Evolutionary conservation across 1,140 invertebrate species (phyloP).

Genomic region (Phenacoccus solenopsis): DNA sequence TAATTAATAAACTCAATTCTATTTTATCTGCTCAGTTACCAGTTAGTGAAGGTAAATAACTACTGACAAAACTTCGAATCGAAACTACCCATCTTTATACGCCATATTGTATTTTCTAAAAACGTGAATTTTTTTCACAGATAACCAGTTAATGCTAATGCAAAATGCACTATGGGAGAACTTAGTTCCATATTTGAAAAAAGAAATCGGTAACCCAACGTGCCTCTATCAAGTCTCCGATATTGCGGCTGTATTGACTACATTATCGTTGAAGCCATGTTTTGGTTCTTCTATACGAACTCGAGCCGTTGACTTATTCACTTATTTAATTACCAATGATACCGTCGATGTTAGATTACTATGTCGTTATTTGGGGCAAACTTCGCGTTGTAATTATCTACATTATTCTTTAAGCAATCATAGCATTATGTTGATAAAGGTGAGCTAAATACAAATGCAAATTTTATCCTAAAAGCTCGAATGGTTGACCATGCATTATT

Average conservation of each 20-base stretch:
- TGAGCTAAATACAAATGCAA: neutral
- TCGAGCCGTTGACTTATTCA: neutral
- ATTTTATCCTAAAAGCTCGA: neutral
- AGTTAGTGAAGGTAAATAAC: neutral
- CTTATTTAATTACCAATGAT: neutral
- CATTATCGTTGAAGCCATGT: slow-evolving; percentile 5
- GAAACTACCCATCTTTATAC: too few species aligned
- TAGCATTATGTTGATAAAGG: slow-evolving; percentile 6
- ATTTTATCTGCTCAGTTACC: neutral
- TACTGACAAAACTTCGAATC: too few species aligned
- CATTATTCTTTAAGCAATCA: neutral
- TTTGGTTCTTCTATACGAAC: neutral
- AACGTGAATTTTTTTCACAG: neutral
- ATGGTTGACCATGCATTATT: neutral
- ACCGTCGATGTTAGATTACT: neutral
- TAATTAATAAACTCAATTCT: slow-evolving; percentile 13
- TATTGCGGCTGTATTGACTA: slow-evolving; percentile 17
- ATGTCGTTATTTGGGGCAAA: neutral
- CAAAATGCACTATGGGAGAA: slow-evolving; percentile 22
- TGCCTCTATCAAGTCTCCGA: slow-evolving; percentile 14
- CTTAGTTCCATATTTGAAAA: slow-evolving; percentile 16
- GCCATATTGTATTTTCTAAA: too few species aligned
- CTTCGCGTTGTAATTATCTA: neutral
- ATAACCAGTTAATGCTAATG: slow-evolving; percentile 13
- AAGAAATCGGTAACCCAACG: neutral